These are phyloP conservation scores for Actenoides lindsayi DNA, from an alignment of 2,113 vertebrate species.

Conservation along the genomic window DNA sequence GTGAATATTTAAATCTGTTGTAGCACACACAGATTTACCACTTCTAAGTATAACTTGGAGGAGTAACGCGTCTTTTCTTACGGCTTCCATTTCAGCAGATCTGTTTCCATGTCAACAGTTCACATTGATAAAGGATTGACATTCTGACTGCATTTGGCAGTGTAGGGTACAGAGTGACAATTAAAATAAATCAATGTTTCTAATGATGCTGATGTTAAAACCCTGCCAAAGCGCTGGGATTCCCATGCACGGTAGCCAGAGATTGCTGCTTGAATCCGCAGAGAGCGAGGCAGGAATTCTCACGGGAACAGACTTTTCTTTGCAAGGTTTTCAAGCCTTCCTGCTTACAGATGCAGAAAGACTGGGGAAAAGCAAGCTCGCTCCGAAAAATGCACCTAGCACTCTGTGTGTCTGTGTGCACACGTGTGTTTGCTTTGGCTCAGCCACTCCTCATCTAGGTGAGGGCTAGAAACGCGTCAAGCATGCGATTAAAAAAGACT, in stretches of 20 bases:
- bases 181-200: conserved; percentile 68
- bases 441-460: not conserved
- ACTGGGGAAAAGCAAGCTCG: conserved; percentile 4
- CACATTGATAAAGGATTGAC: conserved; percentile 72
- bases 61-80: conserved; percentile 43
- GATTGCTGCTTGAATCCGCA: conserved; percentile 28
- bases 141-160: conserved; percentile 69
- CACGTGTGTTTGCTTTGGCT: conserved; percentile 28
- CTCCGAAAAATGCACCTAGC: not conserved
- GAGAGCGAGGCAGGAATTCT: conserved; percentile 33
- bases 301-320: conserved; percentile 47
- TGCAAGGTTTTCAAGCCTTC: conserved; percentile 49
- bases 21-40: conserved; percentile 61
- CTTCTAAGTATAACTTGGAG: conserved; percentile 68
- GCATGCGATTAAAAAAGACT: not conserved
- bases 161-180: conserved; percentile 53
- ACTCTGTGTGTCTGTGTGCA: not conserved
- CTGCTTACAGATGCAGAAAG: conserved; percentile 55
- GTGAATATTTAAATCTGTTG: conserved; percentile 67
- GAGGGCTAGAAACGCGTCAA: conserved; percentile 8
- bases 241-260: conserved; percentile 24
- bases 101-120: conserved; percentile 76
- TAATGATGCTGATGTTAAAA: conserved; percentile 47
- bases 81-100: conserved; percentile 65
- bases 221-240: conserved; percentile 50